These are phyloP conservation scores for Clarias gariepinus DNA, from an alignment of 2,113 vertebrate species.

Conservation along the genomic window DNA sequence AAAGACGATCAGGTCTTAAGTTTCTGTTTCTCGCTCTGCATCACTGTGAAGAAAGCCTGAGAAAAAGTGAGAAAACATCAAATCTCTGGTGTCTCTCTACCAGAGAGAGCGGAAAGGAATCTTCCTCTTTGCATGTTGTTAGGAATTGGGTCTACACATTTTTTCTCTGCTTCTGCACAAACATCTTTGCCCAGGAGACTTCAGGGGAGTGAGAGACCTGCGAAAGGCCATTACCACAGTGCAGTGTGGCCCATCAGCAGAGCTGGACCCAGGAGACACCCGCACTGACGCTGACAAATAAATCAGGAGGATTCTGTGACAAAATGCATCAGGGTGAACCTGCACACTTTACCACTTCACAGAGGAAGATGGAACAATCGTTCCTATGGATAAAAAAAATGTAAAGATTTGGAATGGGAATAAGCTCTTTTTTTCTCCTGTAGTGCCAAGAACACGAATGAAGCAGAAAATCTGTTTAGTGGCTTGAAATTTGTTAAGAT, in stretches of 20 bases:
- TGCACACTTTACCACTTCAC: conserved; percentile 68
- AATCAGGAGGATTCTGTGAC: conserved; percentile 45
- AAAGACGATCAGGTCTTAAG: neutral
- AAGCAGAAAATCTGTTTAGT: neutral
- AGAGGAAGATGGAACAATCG: conserved; percentile 54
- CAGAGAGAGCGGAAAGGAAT: neutral
- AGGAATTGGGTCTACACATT: conserved; percentile 42
- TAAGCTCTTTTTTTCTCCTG: neutral
- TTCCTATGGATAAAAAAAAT: conserved; percentile 22
- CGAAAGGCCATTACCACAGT: conserved; percentile 41
- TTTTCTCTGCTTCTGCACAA: conserved; percentile 37
- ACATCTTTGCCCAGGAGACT: conserved; percentile 34
- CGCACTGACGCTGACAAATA: conserved; percentile 67
- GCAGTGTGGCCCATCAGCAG: conserved; percentile 56
- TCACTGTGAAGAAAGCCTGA: neutral
- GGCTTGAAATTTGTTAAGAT: neutral
- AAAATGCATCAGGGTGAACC: conserved; percentile 57
- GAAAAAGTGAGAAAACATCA: neutral
- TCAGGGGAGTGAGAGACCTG: conserved; percentile 25
- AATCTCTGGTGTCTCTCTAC: neutral
- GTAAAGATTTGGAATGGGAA: neutral
- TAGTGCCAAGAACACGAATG: neutral
- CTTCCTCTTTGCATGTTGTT: conserved; percentile 48
- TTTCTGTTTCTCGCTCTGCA: neutral
- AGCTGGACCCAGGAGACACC: conserved; percentile 60